Percentiles rank a stretch among this genome's conserved stretches.
These are phyloP conservation scores for Galleria mellonella DNA, from an alignment of 1,140 invertebrate species.

Conservation along the genomic window DNA sequence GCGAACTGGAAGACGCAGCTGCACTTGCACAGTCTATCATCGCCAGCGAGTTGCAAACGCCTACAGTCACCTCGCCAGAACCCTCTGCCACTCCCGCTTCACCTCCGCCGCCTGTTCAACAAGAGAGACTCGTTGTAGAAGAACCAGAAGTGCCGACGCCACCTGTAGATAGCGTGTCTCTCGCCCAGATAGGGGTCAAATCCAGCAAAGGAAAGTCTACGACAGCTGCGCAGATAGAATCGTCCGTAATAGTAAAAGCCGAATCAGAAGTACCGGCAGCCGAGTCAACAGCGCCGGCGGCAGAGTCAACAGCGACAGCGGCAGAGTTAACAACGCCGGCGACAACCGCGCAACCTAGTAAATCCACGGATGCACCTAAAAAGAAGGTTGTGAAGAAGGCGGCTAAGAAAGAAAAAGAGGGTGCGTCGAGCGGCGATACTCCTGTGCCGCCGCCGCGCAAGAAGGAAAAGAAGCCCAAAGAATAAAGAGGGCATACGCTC, in stretches of 20 bases:
- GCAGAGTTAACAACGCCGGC: constrained; percentile 11
- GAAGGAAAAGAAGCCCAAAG: constrained; percentile 74
- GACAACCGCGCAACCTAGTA: constrained; percentile 8
- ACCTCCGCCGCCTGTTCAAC: constrained; percentile 18
- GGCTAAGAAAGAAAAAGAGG: constrained; percentile 64
- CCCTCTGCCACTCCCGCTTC: constrained; percentile 24
- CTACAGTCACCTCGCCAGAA: constrained; percentile 44
- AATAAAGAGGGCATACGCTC: constrained; percentile 58
- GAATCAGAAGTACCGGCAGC: constrained; percentile 12
- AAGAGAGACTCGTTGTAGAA: constrained; percentile 37
- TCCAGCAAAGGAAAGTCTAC: constrained; percentile 35
- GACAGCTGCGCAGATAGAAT: constrained; percentile 49
- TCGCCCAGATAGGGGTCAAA: constrained; percentile 63
- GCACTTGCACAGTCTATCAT: constrained; percentile 64
- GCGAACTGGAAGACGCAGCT: constrained; percentile 68
- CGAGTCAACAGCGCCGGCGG: constrained; percentile 10
- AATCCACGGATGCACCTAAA: constrained; percentile 39
- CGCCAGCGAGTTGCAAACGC: constrained; percentile 56
- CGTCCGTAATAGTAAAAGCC: constrained; percentile 28
- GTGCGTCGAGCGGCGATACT: constrained; percentile 40
- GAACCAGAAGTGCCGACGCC: constrained; percentile 54
- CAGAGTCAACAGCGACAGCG: constrained; percentile 12
- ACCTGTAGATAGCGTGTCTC: constrained; percentile 55
- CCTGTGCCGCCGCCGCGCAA: constrained; percentile 71
- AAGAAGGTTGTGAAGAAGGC: constrained; percentile 62